Base-by-base conservation (phyloP, 2,113 vertebrate species). In the Albula goreensis region DNA sequence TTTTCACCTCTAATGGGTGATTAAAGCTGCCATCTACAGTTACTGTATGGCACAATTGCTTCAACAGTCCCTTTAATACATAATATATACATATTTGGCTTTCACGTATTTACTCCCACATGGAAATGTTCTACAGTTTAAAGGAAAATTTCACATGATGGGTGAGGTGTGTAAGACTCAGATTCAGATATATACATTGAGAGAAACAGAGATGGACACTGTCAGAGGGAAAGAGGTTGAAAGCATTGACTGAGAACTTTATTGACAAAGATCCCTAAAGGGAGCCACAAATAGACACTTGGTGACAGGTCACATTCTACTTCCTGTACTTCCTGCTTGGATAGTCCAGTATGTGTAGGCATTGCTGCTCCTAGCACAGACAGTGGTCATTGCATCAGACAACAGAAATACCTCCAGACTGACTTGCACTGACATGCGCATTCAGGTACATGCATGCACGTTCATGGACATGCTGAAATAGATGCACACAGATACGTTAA, bases 241-340 rank as follows among this genome's bases (percentile, higher is more conserved):
- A 41, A 41, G 31, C 31, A 1, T 41, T 41, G 31, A 41, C 31
- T 41, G 31, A 41, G 31, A 41, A 41, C 31, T 41, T 41, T 41
- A 41, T 41, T 41, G 31, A 41, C 31, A 41, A 41, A 41, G 31
- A 41, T 41, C 31, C 31, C 31, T 41, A 41, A 41, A 41, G 31
- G 31, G 31, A 41, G 31, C 31, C 31, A 56, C 25, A 19, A 8
- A 13, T 7, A 86, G 78, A 83, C 60, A 49, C 48, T 31, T 63
- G 81, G 85, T n/a, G 19, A 70, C 79, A 82, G 81, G 50, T 22
- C 66, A 48, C 31, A 31, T 6, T 12, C 80, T 25, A 77, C 51
- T 86, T 82, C 81, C 85, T 77, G 50, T 19, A 51, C 51, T 83
- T 86, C 85, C 78, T 86, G 85, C 57, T 81, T 82, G 60, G 63